A percentile compares a stretch with the other conserved stretches of the same genome.
phyloP scores from a whole-genome alignment of 2,888 invertebrate genomes.

The Scrobipalpa costella region DNA sequence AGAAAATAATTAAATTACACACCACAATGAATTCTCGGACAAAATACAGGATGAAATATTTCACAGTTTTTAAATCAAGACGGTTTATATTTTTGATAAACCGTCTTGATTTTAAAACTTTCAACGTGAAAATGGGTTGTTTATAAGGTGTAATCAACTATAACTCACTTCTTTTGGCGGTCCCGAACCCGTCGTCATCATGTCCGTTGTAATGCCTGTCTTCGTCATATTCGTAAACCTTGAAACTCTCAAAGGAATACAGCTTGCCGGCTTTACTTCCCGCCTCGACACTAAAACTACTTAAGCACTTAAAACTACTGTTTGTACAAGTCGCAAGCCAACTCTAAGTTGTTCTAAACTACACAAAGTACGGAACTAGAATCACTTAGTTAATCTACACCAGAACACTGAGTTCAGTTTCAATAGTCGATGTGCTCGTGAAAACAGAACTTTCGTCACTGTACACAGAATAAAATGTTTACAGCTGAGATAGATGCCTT shows the following conservation, averaged over 20 bases:
- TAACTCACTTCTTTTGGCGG: slow-evolving; percentile 71
- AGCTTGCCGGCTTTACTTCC: slow-evolving; percentile 69
- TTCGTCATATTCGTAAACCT: slow-evolving; percentile 77
- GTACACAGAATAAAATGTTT: slow-evolving; percentile 48
- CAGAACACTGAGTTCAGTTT: slow-evolving; percentile 38
- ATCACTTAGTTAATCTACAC: slow-evolving; percentile 36
- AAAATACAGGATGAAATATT: no score
- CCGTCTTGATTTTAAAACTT: no score
- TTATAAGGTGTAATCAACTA: no score
- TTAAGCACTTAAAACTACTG: slow-evolving; percentile 17
- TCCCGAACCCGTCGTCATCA: slow-evolving; percentile 63
- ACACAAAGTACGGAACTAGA: slow-evolving; percentile 16
- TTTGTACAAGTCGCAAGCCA: slow-evolving; percentile 32
- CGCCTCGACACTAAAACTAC: slow-evolving; percentile 40
- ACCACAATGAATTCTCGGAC: no score
- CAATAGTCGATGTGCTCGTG: slow-evolving; percentile 36
- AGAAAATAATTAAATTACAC: no score
- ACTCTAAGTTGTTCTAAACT: slow-evolving; percentile 30
- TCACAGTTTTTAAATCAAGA: no score
- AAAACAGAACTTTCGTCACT: slow-evolving; percentile 46
- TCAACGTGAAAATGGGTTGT: no score
- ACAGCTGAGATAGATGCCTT: slow-evolving; percentile 57
- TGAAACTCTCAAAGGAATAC: slow-evolving; percentile 80
- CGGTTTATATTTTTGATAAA: no score
- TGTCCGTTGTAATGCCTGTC: slow-evolving; percentile 68